Percentiles rank a stretch among this genome's conserved stretches.
phyloP scores from a whole-genome alignment of 1,140 invertebrate species.

The Chrysomallon squamiferum region DNA sequence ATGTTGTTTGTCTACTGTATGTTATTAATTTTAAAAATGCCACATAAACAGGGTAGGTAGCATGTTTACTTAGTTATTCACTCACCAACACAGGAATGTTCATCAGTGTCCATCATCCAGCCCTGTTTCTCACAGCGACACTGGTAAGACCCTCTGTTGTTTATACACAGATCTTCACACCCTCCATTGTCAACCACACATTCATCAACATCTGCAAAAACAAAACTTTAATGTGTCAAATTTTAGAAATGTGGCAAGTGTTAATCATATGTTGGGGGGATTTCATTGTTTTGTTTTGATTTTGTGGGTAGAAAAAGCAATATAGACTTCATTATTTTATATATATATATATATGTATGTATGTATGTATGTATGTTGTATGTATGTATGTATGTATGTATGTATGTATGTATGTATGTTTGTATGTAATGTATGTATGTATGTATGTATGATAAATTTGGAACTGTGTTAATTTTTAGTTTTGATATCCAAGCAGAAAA shows the following conservation, averaged over 20 bases:
- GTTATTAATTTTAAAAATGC: too few species aligned
- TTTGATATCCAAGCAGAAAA: too few species aligned
- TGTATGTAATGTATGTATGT: too few species aligned
- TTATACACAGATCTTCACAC: slow-evolving; percentile 54
- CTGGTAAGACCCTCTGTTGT: slow-evolving; percentile 31
- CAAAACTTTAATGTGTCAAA: too few species aligned
- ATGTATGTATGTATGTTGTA: too few species aligned
- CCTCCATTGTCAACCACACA: slow-evolving; percentile 48
- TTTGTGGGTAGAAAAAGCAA: neutral
- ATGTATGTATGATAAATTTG: too few species aligned
- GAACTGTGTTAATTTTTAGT: too few species aligned
- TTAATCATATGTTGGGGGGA: neutral
- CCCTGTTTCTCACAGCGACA: slow-evolving; percentile 55
- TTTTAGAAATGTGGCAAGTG: neutral
- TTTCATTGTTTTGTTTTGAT: neutral
- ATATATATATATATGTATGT: too few species aligned
- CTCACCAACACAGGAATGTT: slow-evolving; percentile 31
- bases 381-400: too few species aligned
- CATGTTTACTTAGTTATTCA: neutral
- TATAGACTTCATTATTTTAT: neutral
- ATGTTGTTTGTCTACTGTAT: too few species aligned
- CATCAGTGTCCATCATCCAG: slow-evolving; percentile 16
- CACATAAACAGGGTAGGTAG: too few species aligned
- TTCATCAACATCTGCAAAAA: slow-evolving; percentile 37
- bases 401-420: too few species aligned